phyloP scores from a whole-genome alignment of 2,888 invertebrate genomes.

The Mechanitis messenoides region DNA sequence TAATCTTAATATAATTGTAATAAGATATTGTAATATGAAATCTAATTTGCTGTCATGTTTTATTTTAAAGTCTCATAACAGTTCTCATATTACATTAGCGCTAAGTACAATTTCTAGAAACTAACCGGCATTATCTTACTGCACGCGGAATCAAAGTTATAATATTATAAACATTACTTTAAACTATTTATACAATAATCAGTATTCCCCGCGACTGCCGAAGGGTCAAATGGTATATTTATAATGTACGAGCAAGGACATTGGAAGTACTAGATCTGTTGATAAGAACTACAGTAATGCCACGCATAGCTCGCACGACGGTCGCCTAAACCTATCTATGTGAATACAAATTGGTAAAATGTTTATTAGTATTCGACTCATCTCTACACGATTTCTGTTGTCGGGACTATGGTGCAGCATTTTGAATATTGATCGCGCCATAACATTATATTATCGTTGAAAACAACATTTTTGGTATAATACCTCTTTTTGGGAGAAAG shows the following conservation, averaged over 20 bases:
- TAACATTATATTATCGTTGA: constrained; percentile 34
- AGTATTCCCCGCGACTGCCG: constrained; percentile 25
- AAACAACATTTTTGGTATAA: constrained; percentile 37
- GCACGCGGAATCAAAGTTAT: not conserved
- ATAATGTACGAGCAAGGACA: constrained; percentile 39
- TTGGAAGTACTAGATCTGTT: constrained; percentile 36
- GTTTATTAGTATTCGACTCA: constrained; percentile 59
- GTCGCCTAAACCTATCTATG: constrained; percentile 47
- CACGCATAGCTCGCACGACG: constrained; percentile 47
- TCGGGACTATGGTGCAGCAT: constrained; percentile 54
- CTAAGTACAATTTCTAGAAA: not conserved
- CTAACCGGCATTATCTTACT: not conserved
- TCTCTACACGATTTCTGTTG: constrained; percentile 68
- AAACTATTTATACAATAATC: constrained; percentile 14
- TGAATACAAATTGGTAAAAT: constrained; percentile 61
- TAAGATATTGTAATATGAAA: not conserved
- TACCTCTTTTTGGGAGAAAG: constrained; percentile 55
- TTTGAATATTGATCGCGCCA: constrained; percentile 67
- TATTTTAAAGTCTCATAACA: not conserved
- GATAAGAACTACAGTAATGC: constrained; percentile 39
- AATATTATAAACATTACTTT: not conserved
- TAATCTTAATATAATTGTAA: no score
- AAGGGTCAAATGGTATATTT: constrained; percentile 34
- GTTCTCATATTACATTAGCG: constrained; percentile 1
- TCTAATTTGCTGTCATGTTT: not conserved